Percentiles rank a stretch among this genome's conserved stretches.
Conservation (phyloP, 2,113 vertebrate genomes). For the Rhea americana region DNA sequence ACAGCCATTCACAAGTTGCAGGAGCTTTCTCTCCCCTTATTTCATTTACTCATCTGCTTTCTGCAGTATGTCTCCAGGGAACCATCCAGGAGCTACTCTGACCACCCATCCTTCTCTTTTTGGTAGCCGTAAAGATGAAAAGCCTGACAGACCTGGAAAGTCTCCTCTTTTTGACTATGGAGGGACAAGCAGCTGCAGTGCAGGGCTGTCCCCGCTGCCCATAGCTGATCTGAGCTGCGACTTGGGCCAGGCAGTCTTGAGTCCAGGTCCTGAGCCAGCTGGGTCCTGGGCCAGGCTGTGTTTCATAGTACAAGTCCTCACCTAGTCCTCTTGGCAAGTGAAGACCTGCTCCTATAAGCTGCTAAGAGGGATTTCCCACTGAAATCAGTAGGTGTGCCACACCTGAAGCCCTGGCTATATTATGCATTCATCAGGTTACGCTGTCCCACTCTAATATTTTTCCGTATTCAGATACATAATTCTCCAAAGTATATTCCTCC, state of each 20-base stretch:
- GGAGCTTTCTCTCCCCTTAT: neutral
- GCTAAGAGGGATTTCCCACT: neutral
- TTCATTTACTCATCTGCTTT: neutral
- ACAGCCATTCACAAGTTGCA: neutral
- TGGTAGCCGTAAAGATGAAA: neutral
- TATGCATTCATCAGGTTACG: neutral
- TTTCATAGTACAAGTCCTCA: neutral
- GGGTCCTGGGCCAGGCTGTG: neutral
- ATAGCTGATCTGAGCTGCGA: accelerated
- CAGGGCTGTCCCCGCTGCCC: neutral
- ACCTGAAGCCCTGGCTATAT: neutral
- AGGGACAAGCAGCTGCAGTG: accelerated
- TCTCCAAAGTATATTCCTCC: neutral
- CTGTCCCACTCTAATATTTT: neutral
- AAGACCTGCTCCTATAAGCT: neutral
- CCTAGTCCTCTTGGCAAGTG: neutral
- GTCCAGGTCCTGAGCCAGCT: neutral
- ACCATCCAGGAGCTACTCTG: neutral
- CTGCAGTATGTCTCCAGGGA: neutral
- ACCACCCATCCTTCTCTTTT: neutral
- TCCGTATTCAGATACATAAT: neutral
- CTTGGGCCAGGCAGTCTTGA: neutral
- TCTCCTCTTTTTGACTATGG: neutral
- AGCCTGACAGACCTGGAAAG: neutral
- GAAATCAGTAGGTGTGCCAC: neutral